These are phyloP conservation scores for Zaprionus ghesquierei DNA, from an alignment of 1,140 invertebrate species.

Conservation along the genomic window DNA sequence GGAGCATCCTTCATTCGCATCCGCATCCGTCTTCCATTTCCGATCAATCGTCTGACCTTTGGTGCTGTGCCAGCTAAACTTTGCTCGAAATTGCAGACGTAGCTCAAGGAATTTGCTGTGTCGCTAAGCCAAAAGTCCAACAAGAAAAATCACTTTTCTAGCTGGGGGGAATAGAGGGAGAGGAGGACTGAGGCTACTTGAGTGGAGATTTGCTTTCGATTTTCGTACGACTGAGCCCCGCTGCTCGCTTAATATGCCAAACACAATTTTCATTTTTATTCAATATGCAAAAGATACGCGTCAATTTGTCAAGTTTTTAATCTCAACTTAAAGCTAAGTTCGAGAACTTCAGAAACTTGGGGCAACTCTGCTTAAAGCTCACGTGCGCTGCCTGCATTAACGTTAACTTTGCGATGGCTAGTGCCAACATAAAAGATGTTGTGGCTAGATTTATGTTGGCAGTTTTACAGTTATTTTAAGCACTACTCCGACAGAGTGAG, in stretches of 20 bases:
- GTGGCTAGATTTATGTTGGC: conserved; percentile 80
- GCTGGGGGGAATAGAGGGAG: not conserved
- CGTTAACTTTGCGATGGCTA: conserved; percentile 54
- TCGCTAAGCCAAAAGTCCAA: conserved; percentile 72
- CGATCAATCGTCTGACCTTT: conserved; percentile 27
- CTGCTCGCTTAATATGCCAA: conserved; percentile 74
- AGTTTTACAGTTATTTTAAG: conserved; percentile 80
- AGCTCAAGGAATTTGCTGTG: conserved; percentile 50
- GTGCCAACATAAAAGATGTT: conserved; percentile 75
- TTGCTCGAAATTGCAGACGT: conserved; percentile 49
- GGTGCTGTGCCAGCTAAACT: not conserved
- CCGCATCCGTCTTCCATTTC: not conserved
- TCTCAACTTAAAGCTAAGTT: conserved; percentile 32
- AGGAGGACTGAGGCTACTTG: conserved; percentile 2
- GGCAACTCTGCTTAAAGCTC: conserved; percentile 5
- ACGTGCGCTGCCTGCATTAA: conserved; percentile 53
- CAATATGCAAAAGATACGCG: conserved; percentile 75
- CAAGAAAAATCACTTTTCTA: conserved; percentile 78
- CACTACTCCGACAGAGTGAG: conserved; percentile 28
- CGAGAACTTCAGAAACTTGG: not conserved
- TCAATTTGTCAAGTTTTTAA: conserved; percentile 74
- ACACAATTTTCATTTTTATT: conserved; percentile 78
- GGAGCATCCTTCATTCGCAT: not conserved
- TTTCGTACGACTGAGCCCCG: too few species aligned
- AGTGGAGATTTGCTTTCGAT: conserved; percentile 66